These are phyloP conservation scores for Pharmacophagus antenor DNA, from an alignment of 2,888 invertebrate genomes.

Conservation along the genomic window DNA sequence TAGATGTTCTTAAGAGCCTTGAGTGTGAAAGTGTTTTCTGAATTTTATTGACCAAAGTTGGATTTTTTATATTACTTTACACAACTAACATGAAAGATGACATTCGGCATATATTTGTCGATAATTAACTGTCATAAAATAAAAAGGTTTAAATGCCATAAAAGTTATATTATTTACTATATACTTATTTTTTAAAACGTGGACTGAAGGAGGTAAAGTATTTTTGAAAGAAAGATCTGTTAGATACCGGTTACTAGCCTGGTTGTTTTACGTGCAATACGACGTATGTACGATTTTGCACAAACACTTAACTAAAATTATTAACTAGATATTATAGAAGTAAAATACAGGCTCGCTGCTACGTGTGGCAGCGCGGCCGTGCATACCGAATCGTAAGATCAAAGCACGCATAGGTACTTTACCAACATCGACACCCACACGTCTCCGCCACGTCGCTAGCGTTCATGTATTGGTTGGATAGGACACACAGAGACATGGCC, in stretches of 20 bases:
- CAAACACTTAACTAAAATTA: constrained; percentile 76
- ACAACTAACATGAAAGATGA: background rate
- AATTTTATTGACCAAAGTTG: background rate
- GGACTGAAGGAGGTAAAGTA: constrained; percentile 12
- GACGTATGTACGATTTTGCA: constrained; percentile 72
- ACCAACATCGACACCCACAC: constrained; percentile 75
- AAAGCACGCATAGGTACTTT: constrained; percentile 79
- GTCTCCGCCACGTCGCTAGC: constrained; percentile 45
- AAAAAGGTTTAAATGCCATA: no score
- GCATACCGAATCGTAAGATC: constrained; percentile 80
- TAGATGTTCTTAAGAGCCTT: constrained; percentile 8
- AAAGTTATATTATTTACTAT: no score
- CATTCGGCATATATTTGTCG: background rate
- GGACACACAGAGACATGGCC: constrained; percentile 57
- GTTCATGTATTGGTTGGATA: constrained; percentile 49
- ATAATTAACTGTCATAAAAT: constrained; percentile 3
- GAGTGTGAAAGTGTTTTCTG: constrained; percentile 21
- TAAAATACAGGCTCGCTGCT: constrained; percentile 71
- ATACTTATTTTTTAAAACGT: no score
- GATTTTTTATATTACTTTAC: constrained; percentile 11
- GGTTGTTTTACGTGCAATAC: constrained; percentile 49
- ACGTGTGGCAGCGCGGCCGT: constrained; percentile 70
- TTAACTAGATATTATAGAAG: constrained; percentile 75
- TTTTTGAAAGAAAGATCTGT: constrained; percentile 21
- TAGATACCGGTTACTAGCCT: constrained; percentile 37